Percentiles rank a stretch among this genome's conserved stretches.
These are phyloP conservation scores for Coleophora deauratella DNA, from an alignment of 2,888 invertebrate species.

Conservation along the genomic window DNA sequence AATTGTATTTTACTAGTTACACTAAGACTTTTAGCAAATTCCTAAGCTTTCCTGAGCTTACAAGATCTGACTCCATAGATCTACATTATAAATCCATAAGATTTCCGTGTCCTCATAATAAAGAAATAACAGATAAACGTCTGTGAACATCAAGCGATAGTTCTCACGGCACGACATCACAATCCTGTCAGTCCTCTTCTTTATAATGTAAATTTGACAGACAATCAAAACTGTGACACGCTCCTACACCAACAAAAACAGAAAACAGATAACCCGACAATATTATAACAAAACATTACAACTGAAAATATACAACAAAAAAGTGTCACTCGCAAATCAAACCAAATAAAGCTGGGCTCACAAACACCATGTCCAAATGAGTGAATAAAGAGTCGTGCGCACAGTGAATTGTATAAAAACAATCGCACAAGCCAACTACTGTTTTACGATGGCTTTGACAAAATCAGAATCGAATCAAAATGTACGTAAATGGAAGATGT, in stretches of 20 bases:
- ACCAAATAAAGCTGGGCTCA: slow-evolving; percentile 47
- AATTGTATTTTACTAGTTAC: too few species aligned
- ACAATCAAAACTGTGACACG: slow-evolving; percentile 64
- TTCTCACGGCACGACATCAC: slow-evolving; percentile 31
- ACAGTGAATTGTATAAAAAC: slow-evolving; percentile 68
- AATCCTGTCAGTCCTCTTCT: slow-evolving; percentile 27
- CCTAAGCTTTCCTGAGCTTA: too few species aligned
- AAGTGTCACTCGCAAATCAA: slow-evolving; percentile 67
- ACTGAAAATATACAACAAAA: slow-evolving; percentile 43
- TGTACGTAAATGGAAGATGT: slow-evolving; percentile 64
- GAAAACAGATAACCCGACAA: slow-evolving; percentile 47
- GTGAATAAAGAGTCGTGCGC: slow-evolving; percentile 43
- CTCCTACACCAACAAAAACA: slow-evolving; percentile 38
- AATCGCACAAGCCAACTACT: slow-evolving; percentile 53
- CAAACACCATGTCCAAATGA: slow-evolving; percentile 50
- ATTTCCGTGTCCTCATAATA: too few species aligned
- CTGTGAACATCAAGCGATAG: too few species aligned
- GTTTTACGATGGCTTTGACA: slow-evolving; percentile 68
- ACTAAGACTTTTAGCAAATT: too few species aligned
- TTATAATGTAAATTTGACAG: slow-evolving; percentile 68
- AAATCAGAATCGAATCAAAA: slow-evolving; percentile 65
- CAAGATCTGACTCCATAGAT: too few species aligned
- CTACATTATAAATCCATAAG: too few species aligned
- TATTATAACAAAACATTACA: slow-evolving; percentile 49
- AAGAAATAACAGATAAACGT: too few species aligned